Evolutionary conservation across 2,113 vertebrate species (phyloP).

Genomic region (Alouatta palliata): DNA sequence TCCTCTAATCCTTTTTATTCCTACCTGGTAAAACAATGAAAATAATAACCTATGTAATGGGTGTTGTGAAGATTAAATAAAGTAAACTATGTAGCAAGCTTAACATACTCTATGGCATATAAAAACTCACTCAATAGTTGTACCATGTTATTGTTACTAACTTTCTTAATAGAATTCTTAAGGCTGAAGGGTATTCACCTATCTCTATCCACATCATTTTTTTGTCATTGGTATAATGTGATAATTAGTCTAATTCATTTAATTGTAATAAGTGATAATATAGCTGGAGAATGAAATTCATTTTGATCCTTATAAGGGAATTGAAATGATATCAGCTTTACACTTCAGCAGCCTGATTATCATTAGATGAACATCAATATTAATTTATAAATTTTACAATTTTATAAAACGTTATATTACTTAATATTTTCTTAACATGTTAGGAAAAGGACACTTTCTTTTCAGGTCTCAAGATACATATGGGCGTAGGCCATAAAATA

Average conservation of each 20-base stretch:
- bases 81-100: not conserved
- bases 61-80: not conserved
- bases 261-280: not conserved
- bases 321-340: not conserved
- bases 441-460: not conserved
- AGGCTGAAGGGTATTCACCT: not conserved
- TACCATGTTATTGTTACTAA: not conserved
- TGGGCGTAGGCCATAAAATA: not conserved
- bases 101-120: not conserved
- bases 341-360: not conserved
- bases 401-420: not conserved
- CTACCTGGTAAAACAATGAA: not conserved
- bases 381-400: not conserved
- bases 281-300: not conserved
- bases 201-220: not conserved
- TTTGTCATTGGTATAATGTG: not conserved
- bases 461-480: not conserved
- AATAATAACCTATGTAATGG: not conserved
- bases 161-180: not conserved
- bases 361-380: not conserved
- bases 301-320: not conserved
- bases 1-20: not conserved
- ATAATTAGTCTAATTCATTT: constrained; percentile 4
- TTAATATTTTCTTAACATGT: not conserved
- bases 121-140: not conserved